Evolutionary conservation across 2,113 vertebrate genomes (phyloP), one percentile per base, ranked within the genome.

Genomic region (Labeo rohita): DNA sequence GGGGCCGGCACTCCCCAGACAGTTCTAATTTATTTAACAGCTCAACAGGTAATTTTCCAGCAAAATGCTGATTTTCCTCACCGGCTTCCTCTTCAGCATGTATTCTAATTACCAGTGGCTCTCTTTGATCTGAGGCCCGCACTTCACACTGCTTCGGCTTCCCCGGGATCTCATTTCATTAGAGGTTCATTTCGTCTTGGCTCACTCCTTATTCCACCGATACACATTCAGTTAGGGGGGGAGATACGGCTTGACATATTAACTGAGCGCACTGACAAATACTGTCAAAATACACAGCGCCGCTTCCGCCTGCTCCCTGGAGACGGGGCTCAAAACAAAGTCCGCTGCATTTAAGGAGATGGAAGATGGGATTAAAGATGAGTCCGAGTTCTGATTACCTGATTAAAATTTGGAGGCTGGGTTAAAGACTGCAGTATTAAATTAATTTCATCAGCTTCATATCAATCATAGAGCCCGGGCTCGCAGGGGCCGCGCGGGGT

Each of bases 41-140:
- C 92, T 94, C 92, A 93, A 94, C 92, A 94, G 92, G 93, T 93
- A 88, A 93, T 92, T 93, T 95, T 93, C 88, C 84, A 91, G 91
- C 87, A 89, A 92, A 90, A 91, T 91, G 90, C 92, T 82, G 91
- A 94, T 93, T 91, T 92, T 89, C 90, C 90, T 87, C 88, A 84
- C 73, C 87, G 78, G 83, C 87, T 52, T 89, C 85, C 87, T 93
- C 92, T 92, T 92, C 91, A 90, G 90, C 87, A 85, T 92, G 91
- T 89, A 90, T 92, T 94, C 89, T 93, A 94, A 95, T 94, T 95
- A 93, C 87, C 70, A n/a, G 82, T 84, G 73, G 87, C 90, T 92
- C 61, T 4, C 94, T 94, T 93, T 94, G 93, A 94, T 94, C 93
- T 89, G 49, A 90, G 84, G 85, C 86, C 84, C 88, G 81, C 83